Conservation (phyloP, 2,113 vertebrate genomes). For the Apteryx mantelli region DNA sequence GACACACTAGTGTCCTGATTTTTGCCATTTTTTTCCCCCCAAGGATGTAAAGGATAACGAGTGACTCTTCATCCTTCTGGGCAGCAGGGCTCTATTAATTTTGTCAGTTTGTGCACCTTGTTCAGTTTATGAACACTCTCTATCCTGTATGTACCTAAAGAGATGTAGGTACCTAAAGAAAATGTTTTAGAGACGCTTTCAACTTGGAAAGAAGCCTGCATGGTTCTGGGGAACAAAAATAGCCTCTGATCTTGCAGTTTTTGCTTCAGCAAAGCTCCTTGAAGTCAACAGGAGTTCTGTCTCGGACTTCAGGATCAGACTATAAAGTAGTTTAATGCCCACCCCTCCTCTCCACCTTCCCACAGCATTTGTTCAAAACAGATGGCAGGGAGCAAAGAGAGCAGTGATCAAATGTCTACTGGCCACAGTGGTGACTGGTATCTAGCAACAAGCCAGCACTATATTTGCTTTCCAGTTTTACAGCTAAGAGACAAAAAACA, state of each 20-base stretch:
- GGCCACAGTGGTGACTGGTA: neutral
- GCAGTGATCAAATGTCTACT: neutral
- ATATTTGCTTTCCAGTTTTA: neutral
- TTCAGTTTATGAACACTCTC: neutral
- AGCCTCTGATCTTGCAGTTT: neutral
- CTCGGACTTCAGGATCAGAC: constrained; percentile 3
- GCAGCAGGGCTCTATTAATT: neutral
- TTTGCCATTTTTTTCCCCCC: accelerated
- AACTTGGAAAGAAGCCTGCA: neutral
- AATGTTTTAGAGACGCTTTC: neutral
- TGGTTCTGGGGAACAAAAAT: neutral
- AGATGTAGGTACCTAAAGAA: no score
- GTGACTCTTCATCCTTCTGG: neutral
- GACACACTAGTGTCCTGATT: neutral
- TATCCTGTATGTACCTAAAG: neutral
- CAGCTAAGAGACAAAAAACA: neutral
- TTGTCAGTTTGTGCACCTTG: neutral
- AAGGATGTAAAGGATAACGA: neutral
- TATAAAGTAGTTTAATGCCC: neutral
- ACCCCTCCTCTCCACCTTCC: neutral
- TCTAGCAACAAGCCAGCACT: neutral
- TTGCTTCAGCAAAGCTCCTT: neutral
- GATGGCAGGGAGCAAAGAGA: constrained; percentile 10
- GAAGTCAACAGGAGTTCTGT: constrained; percentile 19
- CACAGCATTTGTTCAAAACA: neutral